Conservation (phyloP, 2,113 vertebrate species). For the Malurus elegans region DNA sequence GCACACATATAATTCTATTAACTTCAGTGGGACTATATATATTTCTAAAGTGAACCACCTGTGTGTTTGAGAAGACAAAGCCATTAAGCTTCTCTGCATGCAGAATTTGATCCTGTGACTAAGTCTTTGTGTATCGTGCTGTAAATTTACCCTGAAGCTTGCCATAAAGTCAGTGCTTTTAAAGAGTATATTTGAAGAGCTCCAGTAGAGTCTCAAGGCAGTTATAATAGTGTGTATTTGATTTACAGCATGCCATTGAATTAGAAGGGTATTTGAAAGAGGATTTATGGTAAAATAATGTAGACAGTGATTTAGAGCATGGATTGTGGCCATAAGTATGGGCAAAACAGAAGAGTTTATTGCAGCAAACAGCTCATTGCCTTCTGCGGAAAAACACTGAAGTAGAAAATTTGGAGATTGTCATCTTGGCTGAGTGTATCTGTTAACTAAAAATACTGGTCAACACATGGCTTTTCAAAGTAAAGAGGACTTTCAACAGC, state of each 20-base stretch:
- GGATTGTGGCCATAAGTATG: slow-evolving; percentile 62
- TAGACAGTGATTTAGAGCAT: slow-evolving; percentile 67
- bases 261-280: slow-evolving; percentile 60
- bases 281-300: slow-evolving; percentile 61
- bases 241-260: slow-evolving; percentile 60
- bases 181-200: slow-evolving; percentile 42
- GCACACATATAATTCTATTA: not conserved
- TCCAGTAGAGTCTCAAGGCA: slow-evolving; percentile 55
- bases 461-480: slow-evolving; percentile 61
- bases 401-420: slow-evolving; percentile 51
- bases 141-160: slow-evolving; percentile 42
- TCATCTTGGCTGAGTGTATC: slow-evolving; percentile 46
- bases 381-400: slow-evolving; percentile 35
- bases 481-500: slow-evolving; percentile 51
- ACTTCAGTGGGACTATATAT: slow-evolving; percentile 19
- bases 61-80: slow-evolving; percentile 27
- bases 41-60: slow-evolving; percentile 28
- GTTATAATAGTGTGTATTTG: slow-evolving; percentile 47
- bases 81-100: slow-evolving; percentile 4
- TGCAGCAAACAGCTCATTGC: slow-evolving; percentile 65
- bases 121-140: not conserved
- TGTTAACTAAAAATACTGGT: slow-evolving; percentile 62
- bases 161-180: slow-evolving; percentile 46
- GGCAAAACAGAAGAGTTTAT: slow-evolving; percentile 64
- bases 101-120: slow-evolving; percentile 20